Percentiles rank a stretch among this genome's conserved stretches.
These are phyloP conservation scores for Diorhabda elongata DNA, from an alignment of 1,140 invertebrate genomes.

Conservation along the genomic window DNA sequence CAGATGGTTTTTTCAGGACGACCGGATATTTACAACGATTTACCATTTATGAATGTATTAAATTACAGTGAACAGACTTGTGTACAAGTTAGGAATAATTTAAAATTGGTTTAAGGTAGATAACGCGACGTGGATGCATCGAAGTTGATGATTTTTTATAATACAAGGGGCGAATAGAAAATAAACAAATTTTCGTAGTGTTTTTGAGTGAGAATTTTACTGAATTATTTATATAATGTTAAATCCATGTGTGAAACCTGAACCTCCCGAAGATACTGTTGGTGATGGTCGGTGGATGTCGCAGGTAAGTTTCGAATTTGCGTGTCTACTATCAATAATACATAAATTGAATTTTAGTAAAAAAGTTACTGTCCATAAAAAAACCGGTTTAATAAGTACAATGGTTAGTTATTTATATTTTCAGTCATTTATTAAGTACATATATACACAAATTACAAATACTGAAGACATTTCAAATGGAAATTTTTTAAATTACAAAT, in stretches of 20 bases:
- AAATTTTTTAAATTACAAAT: no score
- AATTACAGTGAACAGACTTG: not conserved
- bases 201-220: not conserved
- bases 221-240: slow-evolving; percentile 18
- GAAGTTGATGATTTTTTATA: not conserved
- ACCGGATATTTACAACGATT: not conserved
- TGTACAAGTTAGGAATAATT: no score
- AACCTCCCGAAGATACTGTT: slow-evolving; percentile 29
- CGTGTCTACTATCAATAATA: no score
- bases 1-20: not conserved
- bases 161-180: not conserved
- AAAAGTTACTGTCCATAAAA: no score
- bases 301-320: slow-evolving; percentile 30
- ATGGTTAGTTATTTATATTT: no score
- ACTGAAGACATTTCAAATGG: no score
- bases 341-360: no score
- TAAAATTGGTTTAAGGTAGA: no score
- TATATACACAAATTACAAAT: no score
- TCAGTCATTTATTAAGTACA: no score
- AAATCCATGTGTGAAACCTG: slow-evolving; percentile 36
- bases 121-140: not conserved
- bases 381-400: no score
- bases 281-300: slow-evolving; percentile 39
- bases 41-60: not conserved
- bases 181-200: not conserved